phyloP scores from a whole-genome alignment of 2,113 vertebrate genomes.

The Lasiurus borealis region DNA sequence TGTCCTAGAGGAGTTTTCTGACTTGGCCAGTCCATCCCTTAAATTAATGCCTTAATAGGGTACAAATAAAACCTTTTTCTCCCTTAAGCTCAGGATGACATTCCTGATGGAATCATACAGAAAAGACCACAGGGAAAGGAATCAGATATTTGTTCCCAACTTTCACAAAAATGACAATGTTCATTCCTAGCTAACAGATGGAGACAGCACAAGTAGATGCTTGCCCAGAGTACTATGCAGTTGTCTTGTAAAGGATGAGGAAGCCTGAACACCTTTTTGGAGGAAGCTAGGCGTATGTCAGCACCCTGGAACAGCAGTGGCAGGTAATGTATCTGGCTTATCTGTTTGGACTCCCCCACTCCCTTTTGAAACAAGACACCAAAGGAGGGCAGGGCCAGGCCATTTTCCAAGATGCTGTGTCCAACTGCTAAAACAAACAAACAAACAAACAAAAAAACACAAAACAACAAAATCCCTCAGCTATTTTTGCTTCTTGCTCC shows the following conservation, averaged over 20 bases:
- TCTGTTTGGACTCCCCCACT: not conserved
- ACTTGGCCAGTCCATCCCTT: not conserved
- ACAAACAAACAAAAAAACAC: not conserved
- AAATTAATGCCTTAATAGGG: not conserved
- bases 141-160: not conserved
- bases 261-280: not conserved
- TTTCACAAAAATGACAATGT: not conserved
- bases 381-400: not conserved
- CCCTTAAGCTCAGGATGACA: not conserved
- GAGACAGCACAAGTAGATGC: not conserved
- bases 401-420: not conserved
- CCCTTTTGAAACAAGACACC: not conserved
- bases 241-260: not conserved
- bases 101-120: not conserved
- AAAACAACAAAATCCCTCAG: not conserved
- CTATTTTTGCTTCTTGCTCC: not conserved
- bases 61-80: not conserved
- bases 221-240: not conserved
- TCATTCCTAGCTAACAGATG: not conserved
- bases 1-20: not conserved
- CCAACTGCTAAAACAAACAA: not conserved
- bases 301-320: not conserved
- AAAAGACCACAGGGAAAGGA: not conserved
- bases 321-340: not conserved
- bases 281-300: not conserved